Evolutionary conservation across 2,113 vertebrate species (phyloP).

Genomic region (Paralichthys olivaceus): DNA sequence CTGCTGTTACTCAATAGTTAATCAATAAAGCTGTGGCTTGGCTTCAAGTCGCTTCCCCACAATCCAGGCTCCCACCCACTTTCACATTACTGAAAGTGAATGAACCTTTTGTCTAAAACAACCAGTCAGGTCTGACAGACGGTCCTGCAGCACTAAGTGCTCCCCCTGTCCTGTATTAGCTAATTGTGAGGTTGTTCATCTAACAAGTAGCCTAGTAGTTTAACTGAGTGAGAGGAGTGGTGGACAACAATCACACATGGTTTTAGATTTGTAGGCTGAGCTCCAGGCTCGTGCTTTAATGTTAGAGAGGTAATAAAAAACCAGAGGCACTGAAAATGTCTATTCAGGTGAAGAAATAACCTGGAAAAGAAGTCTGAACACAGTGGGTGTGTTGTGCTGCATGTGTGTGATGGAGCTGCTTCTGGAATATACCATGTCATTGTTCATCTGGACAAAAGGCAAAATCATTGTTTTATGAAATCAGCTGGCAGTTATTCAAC

Average conservation of each 20-base stretch:
- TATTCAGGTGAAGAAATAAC: too few species aligned
- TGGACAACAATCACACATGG: conserved; percentile 10
- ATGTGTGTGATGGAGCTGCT: background rate
- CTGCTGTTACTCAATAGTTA: conserved; percentile 27
- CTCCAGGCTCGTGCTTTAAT: background rate
- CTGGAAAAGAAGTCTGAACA: too few species aligned
- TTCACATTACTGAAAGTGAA: conserved; percentile 37
- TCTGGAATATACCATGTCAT: background rate
- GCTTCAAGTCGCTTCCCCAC: conserved; percentile 33
- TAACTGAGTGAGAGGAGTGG: conserved; percentile 12
- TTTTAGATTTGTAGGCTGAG: conserved; percentile 10
- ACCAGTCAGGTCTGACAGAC: conserved; percentile 29
- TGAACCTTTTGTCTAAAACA: conserved; percentile 21
- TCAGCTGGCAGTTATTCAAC: background rate
- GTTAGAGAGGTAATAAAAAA: conserved; percentile 31
- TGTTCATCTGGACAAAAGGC: background rate
- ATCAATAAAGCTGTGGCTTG: conserved; percentile 47
- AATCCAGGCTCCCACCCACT: conserved; percentile 30
- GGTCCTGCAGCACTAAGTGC: conserved; percentile 32
- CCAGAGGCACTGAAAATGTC: background rate
- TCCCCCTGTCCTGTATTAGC: conserved; percentile 24
- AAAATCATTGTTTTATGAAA: background rate
- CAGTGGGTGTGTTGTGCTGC: too few species aligned
- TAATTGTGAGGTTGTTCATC: conserved; percentile 53
- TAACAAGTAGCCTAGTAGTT: background rate